Evolutionary conservation across 1,140 invertebrate genomes (phyloP), one percentile per base, ranked within the genome.

Genomic region (Drosophila elegans): DNA sequence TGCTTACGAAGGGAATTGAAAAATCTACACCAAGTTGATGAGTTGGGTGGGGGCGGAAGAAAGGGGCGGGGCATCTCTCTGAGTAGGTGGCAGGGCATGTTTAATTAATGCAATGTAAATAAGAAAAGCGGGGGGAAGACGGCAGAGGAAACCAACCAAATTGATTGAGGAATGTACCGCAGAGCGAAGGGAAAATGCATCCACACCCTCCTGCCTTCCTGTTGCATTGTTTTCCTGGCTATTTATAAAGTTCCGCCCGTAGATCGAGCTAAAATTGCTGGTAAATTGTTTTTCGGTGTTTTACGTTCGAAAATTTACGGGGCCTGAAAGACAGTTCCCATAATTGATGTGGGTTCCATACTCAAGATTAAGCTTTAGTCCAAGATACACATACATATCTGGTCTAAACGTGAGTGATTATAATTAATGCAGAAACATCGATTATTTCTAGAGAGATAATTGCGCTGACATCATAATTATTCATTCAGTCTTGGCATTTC

Each of bases 81-180:
- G 64, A 64, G 66, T 84, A 84, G 80, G 82, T 81, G 63, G 82
- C 82, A 59, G 74, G 72, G 84, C 79, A 88, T 88, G 83, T 88
- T 88, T 88, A 88, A 88, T 88, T 88, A 88, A 88, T 88, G 84
- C 83, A 88, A 89, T 88, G 83, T 88, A 88, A 88, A 88, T 88
- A 88, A 88, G 79, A 88, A 83, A 82, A 61, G 61, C 42, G 51
- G 56, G 61, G 74, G 60, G 16, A 21, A 78, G 54, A 64, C 49
- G 56, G 45, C 21, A 16, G 63, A 55, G 74, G 61, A 76, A 79
- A 44, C 66, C 71, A 77, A 75, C 84, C 45, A 88, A 88, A 88
- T 88, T 88, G 83, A 88, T 88, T 88, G 83, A 89, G 67, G 83
- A 88, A 88, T 88, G 82, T 48, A 69, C 79, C 83, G 67, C 78